These are phyloP conservation scores for Uloborus plumipes DNA, from an alignment of 2,888 invertebrate species.

Conservation along the genomic window DNA sequence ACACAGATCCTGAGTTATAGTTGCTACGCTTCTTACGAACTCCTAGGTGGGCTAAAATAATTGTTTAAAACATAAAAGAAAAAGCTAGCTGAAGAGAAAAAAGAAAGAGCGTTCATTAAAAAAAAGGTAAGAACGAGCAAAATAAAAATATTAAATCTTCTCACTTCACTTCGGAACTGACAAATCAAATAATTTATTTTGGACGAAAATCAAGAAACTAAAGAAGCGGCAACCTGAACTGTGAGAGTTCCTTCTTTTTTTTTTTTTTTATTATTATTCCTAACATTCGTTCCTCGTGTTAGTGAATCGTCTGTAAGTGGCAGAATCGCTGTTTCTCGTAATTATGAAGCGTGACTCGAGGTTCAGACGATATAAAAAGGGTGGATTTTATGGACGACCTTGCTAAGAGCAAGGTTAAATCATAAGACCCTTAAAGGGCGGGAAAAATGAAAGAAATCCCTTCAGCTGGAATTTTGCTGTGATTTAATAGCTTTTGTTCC, in stretches of 20 bases:
- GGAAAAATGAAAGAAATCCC: no score
- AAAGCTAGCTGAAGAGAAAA: background rate
- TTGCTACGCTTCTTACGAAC: constrained; percentile 34
- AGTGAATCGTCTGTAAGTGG: constrained; percentile 14
- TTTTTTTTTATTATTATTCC: constrained; percentile 11
- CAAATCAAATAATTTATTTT: constrained; percentile 60
- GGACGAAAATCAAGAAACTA: constrained; percentile 1
- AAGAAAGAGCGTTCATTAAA: background rate
- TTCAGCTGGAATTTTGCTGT: background rate
- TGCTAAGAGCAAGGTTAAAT: constrained; percentile 17
- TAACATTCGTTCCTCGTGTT: constrained; percentile 19
- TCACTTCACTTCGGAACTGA: constrained; percentile 26
- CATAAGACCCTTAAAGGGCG: background rate
- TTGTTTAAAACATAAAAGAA: constrained; percentile 30
- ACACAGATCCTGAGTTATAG: constrained; percentile 51
- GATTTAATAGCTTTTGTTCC: constrained; percentile 2
- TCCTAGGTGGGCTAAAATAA: constrained; percentile 50
- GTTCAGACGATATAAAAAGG: constrained; percentile 39
- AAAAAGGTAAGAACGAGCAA: background rate
- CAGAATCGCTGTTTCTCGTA: constrained; percentile 43
- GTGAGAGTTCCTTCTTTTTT: background rate
- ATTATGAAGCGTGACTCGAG: constrained; percentile 50
- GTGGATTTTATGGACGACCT: constrained; percentile 49
- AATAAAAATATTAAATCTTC: constrained; percentile 1
- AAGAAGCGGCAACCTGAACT: background rate